phyloP scores from a whole-genome alignment of 2,113 vertebrate genomes.

The Callorhinus ursinus region DNA sequence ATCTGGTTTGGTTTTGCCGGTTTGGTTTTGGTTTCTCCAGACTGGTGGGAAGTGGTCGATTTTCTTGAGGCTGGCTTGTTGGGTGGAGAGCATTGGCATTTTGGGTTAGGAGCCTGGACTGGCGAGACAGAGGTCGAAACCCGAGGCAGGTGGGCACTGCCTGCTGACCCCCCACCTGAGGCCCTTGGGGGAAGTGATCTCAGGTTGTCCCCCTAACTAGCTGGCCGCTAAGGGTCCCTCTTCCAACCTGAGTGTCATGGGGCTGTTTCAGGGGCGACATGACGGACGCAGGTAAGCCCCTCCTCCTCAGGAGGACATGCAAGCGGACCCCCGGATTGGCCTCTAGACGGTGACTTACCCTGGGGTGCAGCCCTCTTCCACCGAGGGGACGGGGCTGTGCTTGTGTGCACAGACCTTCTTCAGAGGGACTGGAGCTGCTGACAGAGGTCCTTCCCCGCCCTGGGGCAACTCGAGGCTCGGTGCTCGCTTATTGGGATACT shows the following conservation, averaged over 20 bases:
- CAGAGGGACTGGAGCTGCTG: not conserved
- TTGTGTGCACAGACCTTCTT: too few relatives aligned
- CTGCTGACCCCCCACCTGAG: not conserved
- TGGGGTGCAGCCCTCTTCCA: not conserved
- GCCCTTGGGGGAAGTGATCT: too few relatives aligned
- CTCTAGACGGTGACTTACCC: not conserved
- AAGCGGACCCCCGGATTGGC: not conserved
- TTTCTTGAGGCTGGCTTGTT: not conserved
- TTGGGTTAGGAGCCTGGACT: not conserved
- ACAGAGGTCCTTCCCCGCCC: not conserved
- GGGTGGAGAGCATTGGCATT: not conserved
- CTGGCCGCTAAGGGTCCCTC: not conserved
- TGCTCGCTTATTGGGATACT: not conserved
- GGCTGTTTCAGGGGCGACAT: too few relatives aligned
- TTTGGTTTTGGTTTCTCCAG: not conserved
- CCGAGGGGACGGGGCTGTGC: not conserved
- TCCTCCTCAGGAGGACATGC: not conserved
- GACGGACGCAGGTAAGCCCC: not conserved
- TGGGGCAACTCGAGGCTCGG: too few relatives aligned
- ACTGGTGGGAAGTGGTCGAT: not conserved
- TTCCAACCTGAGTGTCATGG: not conserved
- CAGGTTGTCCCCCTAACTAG: not conserved
- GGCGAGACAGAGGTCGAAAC: not conserved
- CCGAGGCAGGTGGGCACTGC: not conserved
- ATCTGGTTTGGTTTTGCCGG: conserved; percentile 39